phyloP scores from a whole-genome alignment of 2,888 invertebrate genomes.

The Lobophora halterata region DNA sequence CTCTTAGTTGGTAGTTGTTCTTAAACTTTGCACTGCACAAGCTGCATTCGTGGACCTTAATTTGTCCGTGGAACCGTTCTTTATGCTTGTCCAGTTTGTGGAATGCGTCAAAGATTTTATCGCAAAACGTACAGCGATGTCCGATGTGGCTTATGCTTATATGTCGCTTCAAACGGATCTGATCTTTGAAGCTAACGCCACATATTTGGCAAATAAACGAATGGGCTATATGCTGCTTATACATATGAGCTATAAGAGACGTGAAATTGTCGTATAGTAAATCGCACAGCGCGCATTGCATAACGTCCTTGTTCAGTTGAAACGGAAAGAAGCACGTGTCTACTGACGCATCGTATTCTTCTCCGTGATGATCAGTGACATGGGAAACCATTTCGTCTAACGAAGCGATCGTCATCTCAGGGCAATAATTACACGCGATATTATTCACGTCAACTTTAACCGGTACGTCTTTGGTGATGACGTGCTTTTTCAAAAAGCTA shows the following conservation, averaged over 20 bases:
- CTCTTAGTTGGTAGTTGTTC: slow-evolving; percentile 55
- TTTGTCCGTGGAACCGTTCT: slow-evolving; percentile 47
- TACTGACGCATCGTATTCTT: slow-evolving; percentile 42
- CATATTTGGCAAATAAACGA: slow-evolving; percentile 60
- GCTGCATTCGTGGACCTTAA: slow-evolving; percentile 44
- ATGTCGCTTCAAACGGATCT: slow-evolving; percentile 53
- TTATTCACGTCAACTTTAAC: slow-evolving; percentile 57
- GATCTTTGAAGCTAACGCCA: slow-evolving; percentile 54
- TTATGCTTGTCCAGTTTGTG: slow-evolving; percentile 55
- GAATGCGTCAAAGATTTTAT: slow-evolving; percentile 60
- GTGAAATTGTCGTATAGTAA: slow-evolving; percentile 53
- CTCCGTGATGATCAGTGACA: slow-evolving; percentile 41
- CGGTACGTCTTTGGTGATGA: slow-evolving; percentile 60
- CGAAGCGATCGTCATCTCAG: slow-evolving; percentile 30
- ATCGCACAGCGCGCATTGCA: slow-evolving; percentile 53
- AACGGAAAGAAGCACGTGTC: slow-evolving; percentile 59
- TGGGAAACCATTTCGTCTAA: slow-evolving; percentile 52
- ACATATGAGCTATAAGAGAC: slow-evolving; percentile 57
- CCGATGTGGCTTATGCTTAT: slow-evolving; percentile 49
- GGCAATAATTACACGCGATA: slow-evolving; percentile 52
- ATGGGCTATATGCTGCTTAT: slow-evolving; percentile 54
- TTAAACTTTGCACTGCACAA: slow-evolving; percentile 50
- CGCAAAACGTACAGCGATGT: slow-evolving; percentile 56
- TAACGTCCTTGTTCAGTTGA: slow-evolving; percentile 42
- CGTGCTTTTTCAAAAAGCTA: slow-evolving; percentile 44